Conservation (phyloP, 2,888 invertebrate genomes). For the Xestia rhomboidea region DNA sequence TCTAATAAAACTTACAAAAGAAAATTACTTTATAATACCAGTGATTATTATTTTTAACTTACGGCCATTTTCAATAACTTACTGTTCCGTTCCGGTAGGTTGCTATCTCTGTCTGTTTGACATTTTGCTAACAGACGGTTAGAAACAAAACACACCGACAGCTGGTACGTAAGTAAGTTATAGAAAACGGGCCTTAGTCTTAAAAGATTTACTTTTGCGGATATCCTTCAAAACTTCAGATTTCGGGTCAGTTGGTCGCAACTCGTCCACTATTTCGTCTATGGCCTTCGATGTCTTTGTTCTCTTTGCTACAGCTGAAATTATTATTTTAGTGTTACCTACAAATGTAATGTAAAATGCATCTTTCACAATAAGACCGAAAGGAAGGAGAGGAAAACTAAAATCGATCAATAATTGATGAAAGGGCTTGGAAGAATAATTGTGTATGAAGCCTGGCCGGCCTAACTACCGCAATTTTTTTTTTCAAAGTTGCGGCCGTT, state of each 20-base stretch:
- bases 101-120: too few species aligned
- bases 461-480: too few species aligned
- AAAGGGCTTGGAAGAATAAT: not conserved
- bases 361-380: not conserved
- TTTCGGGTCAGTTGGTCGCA: constrained; percentile 33
- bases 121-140: too few species aligned
- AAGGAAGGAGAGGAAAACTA: too few species aligned
- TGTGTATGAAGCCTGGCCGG: too few species aligned
- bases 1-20: not conserved
- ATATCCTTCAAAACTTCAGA: constrained; percentile 37
- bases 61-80: too few species aligned
- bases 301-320: constrained; percentile 40
- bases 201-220: constrained; percentile 41
- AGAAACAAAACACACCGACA: too few species aligned
- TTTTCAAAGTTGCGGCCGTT: too few species aligned
- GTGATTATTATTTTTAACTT: not conserved
- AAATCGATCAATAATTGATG: not conserved
- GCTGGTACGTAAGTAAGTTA: too few species aligned
- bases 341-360: not conserved
- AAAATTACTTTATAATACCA: not conserved
- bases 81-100: too few species aligned
- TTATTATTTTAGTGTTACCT: not conserved
- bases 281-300: constrained; percentile 23
- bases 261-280: constrained; percentile 32
- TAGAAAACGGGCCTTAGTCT: not conserved